phyloP scores from a whole-genome alignment of 2,888 invertebrate species.

The Scaeva pyrastri region DNA sequence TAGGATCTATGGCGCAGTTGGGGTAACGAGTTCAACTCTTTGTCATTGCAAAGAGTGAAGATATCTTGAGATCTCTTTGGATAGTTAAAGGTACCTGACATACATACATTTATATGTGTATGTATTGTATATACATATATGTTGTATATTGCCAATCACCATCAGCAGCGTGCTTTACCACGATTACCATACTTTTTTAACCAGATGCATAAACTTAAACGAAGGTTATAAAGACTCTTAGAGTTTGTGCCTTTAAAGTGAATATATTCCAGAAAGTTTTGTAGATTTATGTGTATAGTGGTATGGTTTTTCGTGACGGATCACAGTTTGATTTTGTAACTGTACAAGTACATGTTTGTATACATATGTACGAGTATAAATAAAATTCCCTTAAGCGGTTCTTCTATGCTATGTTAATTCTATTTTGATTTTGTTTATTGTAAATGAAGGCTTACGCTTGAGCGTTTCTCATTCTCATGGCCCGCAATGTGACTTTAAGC shows the following conservation, averaged over 20 bases:
- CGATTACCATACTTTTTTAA: slow-evolving; percentile 41
- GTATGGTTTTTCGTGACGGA: slow-evolving; percentile 66
- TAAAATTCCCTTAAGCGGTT: slow-evolving; percentile 61
- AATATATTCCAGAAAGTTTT: slow-evolving; percentile 41
- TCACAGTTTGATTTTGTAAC: slow-evolving; percentile 35
- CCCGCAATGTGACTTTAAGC: slow-evolving; percentile 38
- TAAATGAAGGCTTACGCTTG: slow-evolving; percentile 19
- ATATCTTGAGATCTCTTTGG: slow-evolving; percentile 62
- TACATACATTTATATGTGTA: too few relatives aligned
- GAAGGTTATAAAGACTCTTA: slow-evolving; percentile 44
- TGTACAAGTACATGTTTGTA: slow-evolving; percentile 1
- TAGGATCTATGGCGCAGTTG: slow-evolving; percentile 50
- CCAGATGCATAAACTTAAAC: slow-evolving; percentile 31
- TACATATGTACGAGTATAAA: not conserved
- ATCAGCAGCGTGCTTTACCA: slow-evolving; percentile 38
- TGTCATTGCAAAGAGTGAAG: slow-evolving; percentile 62
- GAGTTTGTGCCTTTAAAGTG: slow-evolving; percentile 38
- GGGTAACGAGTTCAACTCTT: slow-evolving; percentile 73
- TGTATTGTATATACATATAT: too few relatives aligned
- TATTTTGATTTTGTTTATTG: slow-evolving; percentile 20
- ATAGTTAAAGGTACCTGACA: too few relatives aligned
- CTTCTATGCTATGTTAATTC: slow-evolving; percentile 64
- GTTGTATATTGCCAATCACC: slow-evolving; percentile 69
- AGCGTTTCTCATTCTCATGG: slow-evolving; percentile 55
- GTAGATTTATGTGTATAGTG: not conserved